Percentiles rank a stretch among this genome's conserved stretches.
Conservation (phyloP, 1,140 invertebrate species). For the Drosophila neocordata region DNA sequence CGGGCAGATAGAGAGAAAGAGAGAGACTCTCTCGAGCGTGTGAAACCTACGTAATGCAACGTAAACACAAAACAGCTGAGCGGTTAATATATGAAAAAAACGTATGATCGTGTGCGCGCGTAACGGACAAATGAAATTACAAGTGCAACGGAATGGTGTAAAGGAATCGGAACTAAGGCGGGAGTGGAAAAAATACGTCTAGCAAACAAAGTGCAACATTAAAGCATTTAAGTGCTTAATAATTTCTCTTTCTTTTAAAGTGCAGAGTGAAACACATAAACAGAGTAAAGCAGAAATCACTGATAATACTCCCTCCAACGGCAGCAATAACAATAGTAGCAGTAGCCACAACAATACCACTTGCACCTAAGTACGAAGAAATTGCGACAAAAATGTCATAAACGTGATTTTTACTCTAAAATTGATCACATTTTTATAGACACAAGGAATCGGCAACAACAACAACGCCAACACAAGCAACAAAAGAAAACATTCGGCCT, state of each 20-base stretch:
- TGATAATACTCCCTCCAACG: conserved; percentile 22
- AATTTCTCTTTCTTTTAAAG: conserved; percentile 37
- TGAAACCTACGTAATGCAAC: conserved; percentile 54
- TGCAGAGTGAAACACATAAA: conserved; percentile 35
- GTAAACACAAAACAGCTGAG: conserved; percentile 77
- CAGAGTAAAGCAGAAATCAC: conserved; percentile 43
- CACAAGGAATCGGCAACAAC: conserved; percentile 27
- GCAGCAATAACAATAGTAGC: conserved; percentile 39
- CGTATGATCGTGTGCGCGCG: conserved; percentile 60
- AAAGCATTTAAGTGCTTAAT: neutral
- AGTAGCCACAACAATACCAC: conserved; percentile 33
- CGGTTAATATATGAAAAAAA: conserved; percentile 32
- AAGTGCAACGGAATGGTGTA: conserved; percentile 36
- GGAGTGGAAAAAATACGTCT: conserved; percentile 16
- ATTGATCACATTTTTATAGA: conserved; percentile 62
- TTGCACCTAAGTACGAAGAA: conserved; percentile 53
- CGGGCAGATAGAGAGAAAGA: neutral
- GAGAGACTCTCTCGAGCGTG: conserved; percentile 29
- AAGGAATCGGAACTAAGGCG: conserved; percentile 37
- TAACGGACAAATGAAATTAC: conserved; percentile 48
- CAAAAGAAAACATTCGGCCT: conserved; percentile 33
- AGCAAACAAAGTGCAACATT: neutral
- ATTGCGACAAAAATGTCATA: conserved; percentile 22
- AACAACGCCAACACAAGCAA: conserved; percentile 11
- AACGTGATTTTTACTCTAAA: conserved; percentile 49